phyloP scores from a whole-genome alignment of 1,140 invertebrate genomes.

The Drosophila triauraria region DNA sequence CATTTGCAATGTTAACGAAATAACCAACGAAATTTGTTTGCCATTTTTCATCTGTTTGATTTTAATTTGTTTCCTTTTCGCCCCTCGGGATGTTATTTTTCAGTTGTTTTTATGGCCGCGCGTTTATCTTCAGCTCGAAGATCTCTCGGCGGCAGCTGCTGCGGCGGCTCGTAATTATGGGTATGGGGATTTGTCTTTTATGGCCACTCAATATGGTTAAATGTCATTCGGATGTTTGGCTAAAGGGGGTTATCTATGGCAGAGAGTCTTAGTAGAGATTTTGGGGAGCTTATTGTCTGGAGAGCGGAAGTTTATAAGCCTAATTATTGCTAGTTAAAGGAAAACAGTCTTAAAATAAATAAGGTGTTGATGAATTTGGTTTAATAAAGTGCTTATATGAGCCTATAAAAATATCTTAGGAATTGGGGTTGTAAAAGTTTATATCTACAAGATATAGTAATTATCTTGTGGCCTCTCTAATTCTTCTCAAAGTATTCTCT shows the following conservation, averaged over 20 bases:
- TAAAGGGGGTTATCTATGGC: not conserved
- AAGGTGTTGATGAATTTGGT: not conserved
- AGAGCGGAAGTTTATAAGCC: not conserved
- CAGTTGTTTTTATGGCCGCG: constrained; percentile 25
- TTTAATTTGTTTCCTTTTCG: constrained; percentile 38
- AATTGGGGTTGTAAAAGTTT: not conserved
- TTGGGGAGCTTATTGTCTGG: not conserved
- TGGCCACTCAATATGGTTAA: constrained; percentile 45
- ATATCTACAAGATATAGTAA: too few relatives aligned
- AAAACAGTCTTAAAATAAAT: not conserved
- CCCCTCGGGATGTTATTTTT: constrained; percentile 31
- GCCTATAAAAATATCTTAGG: not conserved
- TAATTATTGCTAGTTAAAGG: not conserved
- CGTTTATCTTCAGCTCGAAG: constrained; percentile 20
- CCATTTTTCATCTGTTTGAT: constrained; percentile 48
- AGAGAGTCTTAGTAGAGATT: too few relatives aligned
- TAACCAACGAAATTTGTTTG: constrained; percentile 54
- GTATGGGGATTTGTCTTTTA: constrained; percentile 33
- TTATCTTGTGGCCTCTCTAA: too few relatives aligned
- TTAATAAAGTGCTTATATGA: not conserved
- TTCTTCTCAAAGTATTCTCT: not conserved
- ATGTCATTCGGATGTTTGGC: constrained; percentile 20
- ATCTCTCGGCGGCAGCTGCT: constrained; percentile 37
- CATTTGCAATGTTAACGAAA: constrained; percentile 74
- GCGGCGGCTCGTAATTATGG: constrained; percentile 30